Conservation (phyloP, 2,113 vertebrate species). For the Varanus salvator region DNA sequence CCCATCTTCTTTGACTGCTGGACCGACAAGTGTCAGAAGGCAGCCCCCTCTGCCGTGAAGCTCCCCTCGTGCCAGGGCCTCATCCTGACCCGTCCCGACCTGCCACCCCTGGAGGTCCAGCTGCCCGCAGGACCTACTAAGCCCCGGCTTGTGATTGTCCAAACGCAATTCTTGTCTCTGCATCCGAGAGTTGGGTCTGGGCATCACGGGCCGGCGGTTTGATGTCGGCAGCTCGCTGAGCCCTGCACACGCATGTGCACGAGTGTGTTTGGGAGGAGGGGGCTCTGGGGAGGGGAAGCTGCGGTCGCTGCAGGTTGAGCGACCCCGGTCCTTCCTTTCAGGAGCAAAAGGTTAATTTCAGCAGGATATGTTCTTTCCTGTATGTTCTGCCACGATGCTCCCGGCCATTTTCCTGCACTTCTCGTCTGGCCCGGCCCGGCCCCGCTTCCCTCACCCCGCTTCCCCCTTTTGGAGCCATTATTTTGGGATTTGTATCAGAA, state of each 20-base stretch:
- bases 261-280: no score
- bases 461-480: background rate
- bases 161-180: conserved; percentile 45
- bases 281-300: background rate
- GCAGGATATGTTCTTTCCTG: background rate
- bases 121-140: background rate
- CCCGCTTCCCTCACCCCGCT: background rate
- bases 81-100: no score
- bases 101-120: background rate
- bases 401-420: background rate
- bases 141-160: conserved; percentile 26
- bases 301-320: background rate
- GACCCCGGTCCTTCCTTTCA: background rate
- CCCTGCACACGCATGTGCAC: background rate
- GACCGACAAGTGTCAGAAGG: no score
- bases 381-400: background rate
- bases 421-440: background rate
- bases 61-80: background rate
- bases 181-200: conserved; percentile 31
- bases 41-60: no score
- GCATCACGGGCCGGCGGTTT: conserved; percentile 20
- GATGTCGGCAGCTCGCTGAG: background rate
- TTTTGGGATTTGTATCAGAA: background rate
- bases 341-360: background rate
- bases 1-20: no score